Conservation (phyloP, 2,888 invertebrate genomes). For the Neoitamus cyanurus region DNA sequence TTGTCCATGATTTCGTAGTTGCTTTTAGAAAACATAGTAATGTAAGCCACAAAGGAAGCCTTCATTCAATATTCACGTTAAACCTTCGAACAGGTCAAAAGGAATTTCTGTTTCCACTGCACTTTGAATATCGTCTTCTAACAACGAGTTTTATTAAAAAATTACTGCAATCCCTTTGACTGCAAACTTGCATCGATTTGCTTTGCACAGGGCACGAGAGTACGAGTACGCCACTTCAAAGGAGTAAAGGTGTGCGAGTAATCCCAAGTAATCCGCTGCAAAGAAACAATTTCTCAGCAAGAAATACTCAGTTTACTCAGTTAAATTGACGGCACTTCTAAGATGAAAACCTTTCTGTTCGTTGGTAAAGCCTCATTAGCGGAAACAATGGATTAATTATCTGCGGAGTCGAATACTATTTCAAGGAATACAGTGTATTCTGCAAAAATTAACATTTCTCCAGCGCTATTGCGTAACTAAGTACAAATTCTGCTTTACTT, state of each 20-base stretch:
- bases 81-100: neutral
- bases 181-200: neutral
- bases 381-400: neutral
- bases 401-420: neutral
- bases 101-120: neutral
- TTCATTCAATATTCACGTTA: neutral
- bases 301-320: neutral
- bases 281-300: neutral
- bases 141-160: neutral
- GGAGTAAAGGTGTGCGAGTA: neutral
- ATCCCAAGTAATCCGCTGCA: neutral
- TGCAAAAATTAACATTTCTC: neutral
- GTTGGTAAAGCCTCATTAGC: neutral
- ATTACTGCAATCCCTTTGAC: neutral
- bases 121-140: neutral
- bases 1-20: neutral
- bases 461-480: neutral
- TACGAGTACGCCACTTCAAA: neutral
- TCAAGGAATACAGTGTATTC: neutral
- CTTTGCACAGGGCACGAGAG: neutral
- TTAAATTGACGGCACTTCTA: neutral
- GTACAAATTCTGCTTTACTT: neutral
- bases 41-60: neutral
- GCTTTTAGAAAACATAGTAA: neutral
- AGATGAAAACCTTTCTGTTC: neutral